phyloP scores from a whole-genome alignment of 2,888 invertebrate genomes.

The Lycophotia porphyrea region DNA sequence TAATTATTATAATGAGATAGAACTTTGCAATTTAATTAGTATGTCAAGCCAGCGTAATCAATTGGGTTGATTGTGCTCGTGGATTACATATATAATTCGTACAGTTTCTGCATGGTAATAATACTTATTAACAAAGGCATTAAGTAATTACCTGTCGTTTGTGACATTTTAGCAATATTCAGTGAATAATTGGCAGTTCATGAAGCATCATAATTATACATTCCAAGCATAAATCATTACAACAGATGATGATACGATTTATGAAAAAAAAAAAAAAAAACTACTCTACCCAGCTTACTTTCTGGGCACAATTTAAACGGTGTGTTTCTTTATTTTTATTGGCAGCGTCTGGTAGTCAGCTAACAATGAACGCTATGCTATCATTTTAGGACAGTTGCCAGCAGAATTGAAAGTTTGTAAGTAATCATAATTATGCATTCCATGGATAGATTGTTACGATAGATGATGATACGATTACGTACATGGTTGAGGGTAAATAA shows the following conservation, averaged over 20 bases:
- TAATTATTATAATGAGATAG: not conserved
- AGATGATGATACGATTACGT: not conserved
- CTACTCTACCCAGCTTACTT: not conserved
- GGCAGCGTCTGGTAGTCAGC: not conserved
- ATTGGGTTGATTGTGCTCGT: not conserved
- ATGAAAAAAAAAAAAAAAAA: not conserved
- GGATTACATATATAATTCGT: not conserved
- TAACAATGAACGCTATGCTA: not conserved
- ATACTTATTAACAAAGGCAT: not conserved
- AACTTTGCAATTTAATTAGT: not conserved
- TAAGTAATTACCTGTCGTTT: not conserved
- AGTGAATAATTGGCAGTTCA: not conserved
- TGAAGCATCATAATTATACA: not conserved
- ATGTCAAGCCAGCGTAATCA: not conserved
- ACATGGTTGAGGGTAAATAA: constrained; percentile 1
- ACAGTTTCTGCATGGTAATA: not conserved
- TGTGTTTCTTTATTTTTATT: not conserved
- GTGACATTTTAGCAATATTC: not conserved
- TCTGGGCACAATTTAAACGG: not conserved
- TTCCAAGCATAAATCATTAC: not conserved
- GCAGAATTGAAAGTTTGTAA: not conserved
- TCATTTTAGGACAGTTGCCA: not conserved
- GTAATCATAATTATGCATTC: not conserved
- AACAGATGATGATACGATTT: not conserved
- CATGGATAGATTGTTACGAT: not conserved